phyloP scores from a whole-genome alignment of 1,140 invertebrate genomes.

The Trichonephila clavata region DNA sequence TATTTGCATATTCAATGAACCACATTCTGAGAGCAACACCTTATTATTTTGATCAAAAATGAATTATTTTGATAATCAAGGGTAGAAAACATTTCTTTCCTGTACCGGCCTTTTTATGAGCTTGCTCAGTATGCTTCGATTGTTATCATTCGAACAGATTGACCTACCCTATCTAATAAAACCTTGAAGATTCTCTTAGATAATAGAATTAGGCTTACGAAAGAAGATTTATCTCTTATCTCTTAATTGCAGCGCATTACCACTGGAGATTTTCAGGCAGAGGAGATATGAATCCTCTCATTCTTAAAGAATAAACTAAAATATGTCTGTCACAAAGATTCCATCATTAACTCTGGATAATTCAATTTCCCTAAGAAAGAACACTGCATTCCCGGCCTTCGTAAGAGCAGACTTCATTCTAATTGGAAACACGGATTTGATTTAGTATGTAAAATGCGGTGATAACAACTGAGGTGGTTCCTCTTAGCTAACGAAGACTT shows the following conservation, averaged over 20 bases:
- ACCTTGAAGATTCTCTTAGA: background rate
- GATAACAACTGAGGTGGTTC: constrained; percentile 19
- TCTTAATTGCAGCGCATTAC: background rate
- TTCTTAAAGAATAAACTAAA: background rate
- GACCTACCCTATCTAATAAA: background rate
- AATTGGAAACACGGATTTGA: constrained; percentile 31
- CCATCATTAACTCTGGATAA: constrained; percentile 16
- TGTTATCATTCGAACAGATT: background rate
- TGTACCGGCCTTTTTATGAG: too few relatives aligned
- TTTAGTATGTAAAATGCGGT: constrained; percentile 27
- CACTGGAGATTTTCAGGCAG: background rate
- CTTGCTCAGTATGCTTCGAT: background rate
- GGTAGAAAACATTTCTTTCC: too few relatives aligned
- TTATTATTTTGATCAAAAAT: too few relatives aligned
- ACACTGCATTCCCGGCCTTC: background rate
- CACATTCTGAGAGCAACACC: too few relatives aligned
- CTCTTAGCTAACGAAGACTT: background rate
- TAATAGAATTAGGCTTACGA: background rate
- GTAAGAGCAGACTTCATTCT: background rate
- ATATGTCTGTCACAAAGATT: constrained; percentile 33
- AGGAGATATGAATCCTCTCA: background rate
- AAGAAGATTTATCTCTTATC: background rate
- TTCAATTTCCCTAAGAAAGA: constrained; percentile 16
- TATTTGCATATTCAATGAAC: too few relatives aligned
- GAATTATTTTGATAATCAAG: too few relatives aligned